Evolutionary conservation across 2,113 vertebrate species (phyloP).

Genomic region (Vicugna pacos): DNA sequence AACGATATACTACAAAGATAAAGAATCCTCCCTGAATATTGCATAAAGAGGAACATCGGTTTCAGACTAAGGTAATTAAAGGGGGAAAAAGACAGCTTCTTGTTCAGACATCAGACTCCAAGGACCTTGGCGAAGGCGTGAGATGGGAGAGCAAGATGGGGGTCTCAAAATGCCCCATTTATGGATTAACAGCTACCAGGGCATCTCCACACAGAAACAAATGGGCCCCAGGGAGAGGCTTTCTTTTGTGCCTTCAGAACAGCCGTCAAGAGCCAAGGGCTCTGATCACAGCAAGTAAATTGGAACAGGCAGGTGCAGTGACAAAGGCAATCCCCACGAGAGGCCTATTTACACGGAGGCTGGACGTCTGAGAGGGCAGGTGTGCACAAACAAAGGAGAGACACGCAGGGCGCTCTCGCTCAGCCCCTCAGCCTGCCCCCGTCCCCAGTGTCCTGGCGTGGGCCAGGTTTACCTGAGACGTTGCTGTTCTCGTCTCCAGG

Average conservation of each 20-base stretch:
- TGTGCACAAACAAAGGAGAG: not conserved
- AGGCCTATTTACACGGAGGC: not conserved
- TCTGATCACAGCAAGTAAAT: constrained; percentile 7
- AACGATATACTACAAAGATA: not conserved
- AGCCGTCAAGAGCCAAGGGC: not conserved
- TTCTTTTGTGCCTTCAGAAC: constrained; percentile 29
- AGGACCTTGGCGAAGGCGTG: not conserved
- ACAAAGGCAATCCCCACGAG: not conserved
- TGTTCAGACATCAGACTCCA: not conserved
- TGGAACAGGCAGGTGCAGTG: constrained; percentile 1
- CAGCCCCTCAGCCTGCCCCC: not conserved
- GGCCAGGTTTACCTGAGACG: not conserved
- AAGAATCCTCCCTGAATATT: not conserved
- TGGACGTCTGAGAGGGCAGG: not conserved
- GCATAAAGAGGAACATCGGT: not conserved
- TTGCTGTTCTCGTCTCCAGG: not conserved
- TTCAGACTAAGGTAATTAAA: not conserved
- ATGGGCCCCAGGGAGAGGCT: not conserved
- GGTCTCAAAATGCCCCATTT: not conserved
- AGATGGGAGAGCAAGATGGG: not conserved
- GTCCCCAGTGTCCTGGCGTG: not conserved
- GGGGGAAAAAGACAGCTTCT: not conserved
- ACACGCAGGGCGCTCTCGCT: not conserved
- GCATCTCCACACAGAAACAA: not conserved
- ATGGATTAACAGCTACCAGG: not conserved